A percentile compares a stretch with the other conserved stretches of the same genome.
Conservation (phyloP, 2,113 vertebrate genomes). For the Amblyornis subalaris region DNA sequence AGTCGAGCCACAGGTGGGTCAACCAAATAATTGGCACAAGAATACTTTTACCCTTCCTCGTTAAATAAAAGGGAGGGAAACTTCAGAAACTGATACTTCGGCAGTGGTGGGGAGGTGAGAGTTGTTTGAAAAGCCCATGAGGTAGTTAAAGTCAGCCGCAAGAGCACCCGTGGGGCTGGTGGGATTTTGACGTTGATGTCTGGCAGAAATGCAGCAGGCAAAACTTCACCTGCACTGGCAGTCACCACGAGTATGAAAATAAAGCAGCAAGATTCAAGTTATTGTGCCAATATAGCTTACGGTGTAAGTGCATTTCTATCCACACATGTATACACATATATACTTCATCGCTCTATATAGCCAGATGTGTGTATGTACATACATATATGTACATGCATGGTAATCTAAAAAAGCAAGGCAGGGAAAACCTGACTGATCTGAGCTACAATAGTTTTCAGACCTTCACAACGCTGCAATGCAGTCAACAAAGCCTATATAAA, state of each 20-base stretch:
- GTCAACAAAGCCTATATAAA: background rate
- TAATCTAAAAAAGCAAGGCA: background rate
- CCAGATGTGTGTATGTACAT: accelerated
- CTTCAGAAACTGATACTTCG: background rate
- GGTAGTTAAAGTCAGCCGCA: background rate
- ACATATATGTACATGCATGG: accelerated
- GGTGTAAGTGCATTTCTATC: background rate
- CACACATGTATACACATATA: background rate
- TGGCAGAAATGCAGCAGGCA: background rate
- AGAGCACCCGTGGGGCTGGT: background rate
- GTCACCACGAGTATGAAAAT: background rate
- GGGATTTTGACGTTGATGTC: background rate
- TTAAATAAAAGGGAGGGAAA: background rate
- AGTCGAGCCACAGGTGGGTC: accelerated
- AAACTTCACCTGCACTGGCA: background rate
- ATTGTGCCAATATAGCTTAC: accelerated
- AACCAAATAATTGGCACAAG: background rate
- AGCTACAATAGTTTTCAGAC: background rate
- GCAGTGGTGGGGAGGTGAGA: background rate
- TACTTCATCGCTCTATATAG: background rate
- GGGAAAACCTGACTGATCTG: background rate
- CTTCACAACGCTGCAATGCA: background rate
- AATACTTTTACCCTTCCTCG: background rate
- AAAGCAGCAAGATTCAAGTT: background rate
- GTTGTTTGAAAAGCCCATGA: background rate